These are phyloP conservation scores for Hyperoplus immaculatus DNA, from an alignment of 2,797 vertebrate genomes.

Conservation along the genomic window DNA sequence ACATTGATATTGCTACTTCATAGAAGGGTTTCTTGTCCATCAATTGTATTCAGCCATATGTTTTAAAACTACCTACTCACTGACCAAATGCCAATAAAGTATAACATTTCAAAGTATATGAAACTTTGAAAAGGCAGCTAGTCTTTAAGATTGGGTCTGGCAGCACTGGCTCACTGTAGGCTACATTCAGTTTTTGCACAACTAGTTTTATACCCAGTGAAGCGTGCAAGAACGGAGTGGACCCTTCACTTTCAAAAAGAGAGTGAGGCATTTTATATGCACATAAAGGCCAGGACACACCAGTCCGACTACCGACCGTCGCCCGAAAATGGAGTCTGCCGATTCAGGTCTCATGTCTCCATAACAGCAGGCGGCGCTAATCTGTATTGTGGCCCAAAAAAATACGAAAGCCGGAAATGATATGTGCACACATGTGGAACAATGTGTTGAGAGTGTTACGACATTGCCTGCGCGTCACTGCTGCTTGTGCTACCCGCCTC, in stretches of 20 bases:
- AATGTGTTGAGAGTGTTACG: too few species aligned
- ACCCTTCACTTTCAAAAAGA: conserved; percentile 27
- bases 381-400: too few species aligned
- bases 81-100: not conserved
- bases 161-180: conserved; percentile 1
- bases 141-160: not conserved
- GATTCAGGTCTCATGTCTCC: too few species aligned
- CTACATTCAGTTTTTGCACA: conserved; percentile 3
- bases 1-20: not conserved
- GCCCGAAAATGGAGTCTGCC: too few species aligned
- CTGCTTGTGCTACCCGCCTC: too few species aligned
- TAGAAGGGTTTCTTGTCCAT: not conserved
- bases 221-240: conserved; percentile 16
- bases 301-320: too few species aligned
- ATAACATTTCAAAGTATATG: not conserved
- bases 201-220: conserved; percentile 15
- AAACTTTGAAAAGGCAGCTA: not conserved
- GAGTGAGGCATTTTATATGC: conserved; percentile 41
- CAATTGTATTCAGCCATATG: not conserved
- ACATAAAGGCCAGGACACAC: conserved; percentile 4
- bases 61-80: not conserved
- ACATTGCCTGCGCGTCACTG: too few species aligned
- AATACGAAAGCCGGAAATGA: too few species aligned
- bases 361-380: too few species aligned
- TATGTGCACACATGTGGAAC: too few species aligned